Evolutionary conservation across 2,113 vertebrate genomes (phyloP).

Genomic region (Ceyx margarethae): DNA sequence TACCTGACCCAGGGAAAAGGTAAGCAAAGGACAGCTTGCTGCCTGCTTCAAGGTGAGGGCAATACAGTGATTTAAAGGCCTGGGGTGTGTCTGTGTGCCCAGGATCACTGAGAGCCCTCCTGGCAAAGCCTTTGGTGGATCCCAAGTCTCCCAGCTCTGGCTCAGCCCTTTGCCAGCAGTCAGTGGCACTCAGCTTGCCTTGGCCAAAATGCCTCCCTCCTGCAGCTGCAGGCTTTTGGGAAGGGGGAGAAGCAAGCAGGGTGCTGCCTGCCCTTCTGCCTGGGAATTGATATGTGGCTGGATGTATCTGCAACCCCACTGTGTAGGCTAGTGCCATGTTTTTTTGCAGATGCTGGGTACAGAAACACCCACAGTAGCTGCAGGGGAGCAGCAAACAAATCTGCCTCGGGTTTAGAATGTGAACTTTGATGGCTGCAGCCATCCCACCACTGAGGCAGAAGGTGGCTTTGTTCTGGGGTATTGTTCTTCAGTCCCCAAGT

Average conservation of each 20-base stretch:
- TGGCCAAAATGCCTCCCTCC: background rate
- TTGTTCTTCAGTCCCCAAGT: background rate
- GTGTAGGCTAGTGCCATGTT: background rate
- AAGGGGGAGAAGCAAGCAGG: background rate
- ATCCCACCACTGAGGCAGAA: background rate
- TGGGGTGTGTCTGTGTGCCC: background rate
- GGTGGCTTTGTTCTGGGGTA: background rate
- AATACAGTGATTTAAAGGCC: background rate
- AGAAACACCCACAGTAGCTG: background rate
- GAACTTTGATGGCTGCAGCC: background rate
- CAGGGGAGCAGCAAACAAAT: background rate
- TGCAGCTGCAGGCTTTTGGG: background rate
- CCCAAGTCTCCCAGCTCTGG: background rate
- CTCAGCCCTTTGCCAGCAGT: background rate
- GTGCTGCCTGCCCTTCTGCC: background rate
- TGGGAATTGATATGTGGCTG: accelerated
- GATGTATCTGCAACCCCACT: background rate
- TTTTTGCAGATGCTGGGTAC: background rate
- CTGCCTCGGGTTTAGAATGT: background rate
- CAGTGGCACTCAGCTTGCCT: accelerated
- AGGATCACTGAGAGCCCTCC: accelerated
- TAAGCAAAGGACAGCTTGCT: background rate
- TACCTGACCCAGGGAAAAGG: background rate
- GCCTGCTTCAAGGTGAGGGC: background rate
- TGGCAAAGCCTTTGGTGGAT: background rate